phyloP scores from a whole-genome alignment of 2,888 invertebrate genomes.

The Amphiduros pacificus region DNA sequence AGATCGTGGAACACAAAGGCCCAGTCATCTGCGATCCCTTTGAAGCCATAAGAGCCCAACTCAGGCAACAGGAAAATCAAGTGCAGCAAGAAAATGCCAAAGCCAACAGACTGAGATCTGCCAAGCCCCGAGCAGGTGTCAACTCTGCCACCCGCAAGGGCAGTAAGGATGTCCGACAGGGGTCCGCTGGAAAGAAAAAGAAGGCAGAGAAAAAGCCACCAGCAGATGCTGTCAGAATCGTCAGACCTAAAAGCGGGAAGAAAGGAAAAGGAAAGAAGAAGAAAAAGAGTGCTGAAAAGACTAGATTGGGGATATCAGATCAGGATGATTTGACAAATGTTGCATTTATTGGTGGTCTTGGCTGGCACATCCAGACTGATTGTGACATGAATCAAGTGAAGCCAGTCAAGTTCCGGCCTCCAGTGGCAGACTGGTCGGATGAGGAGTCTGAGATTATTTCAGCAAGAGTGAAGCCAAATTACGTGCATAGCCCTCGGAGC shows the following conservation, averaged over 20 bases:
- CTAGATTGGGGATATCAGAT: slow-evolving; percentile 1
- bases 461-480: slow-evolving; percentile 13
- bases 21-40: slow-evolving; percentile 30
- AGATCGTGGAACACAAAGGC: slow-evolving; percentile 20
- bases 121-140: not conserved
- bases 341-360: slow-evolving; percentile 48
- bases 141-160: not conserved
- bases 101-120: not conserved
- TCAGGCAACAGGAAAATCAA: not conserved
- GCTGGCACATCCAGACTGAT: slow-evolving; percentile 48
- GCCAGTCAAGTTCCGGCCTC: not conserved
- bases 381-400: slow-evolving; percentile 37
- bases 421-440: not conserved
- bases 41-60: slow-evolving; percentile 14
- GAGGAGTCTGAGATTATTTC: not conserved
- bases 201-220: not conserved
- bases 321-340: slow-evolving; percentile 5
- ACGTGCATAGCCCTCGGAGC: not conserved
- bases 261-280: slow-evolving; percentile 11
- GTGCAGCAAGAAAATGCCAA: not conserved
- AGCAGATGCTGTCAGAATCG: slow-evolving; percentile 33
- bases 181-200: not conserved
- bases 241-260: slow-evolving; percentile 21
- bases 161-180: not conserved
- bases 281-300: slow-evolving; percentile 10